Evolutionary conservation across 2,113 vertebrate genomes (phyloP).

Genomic region (Halcyon senegalensis): DNA sequence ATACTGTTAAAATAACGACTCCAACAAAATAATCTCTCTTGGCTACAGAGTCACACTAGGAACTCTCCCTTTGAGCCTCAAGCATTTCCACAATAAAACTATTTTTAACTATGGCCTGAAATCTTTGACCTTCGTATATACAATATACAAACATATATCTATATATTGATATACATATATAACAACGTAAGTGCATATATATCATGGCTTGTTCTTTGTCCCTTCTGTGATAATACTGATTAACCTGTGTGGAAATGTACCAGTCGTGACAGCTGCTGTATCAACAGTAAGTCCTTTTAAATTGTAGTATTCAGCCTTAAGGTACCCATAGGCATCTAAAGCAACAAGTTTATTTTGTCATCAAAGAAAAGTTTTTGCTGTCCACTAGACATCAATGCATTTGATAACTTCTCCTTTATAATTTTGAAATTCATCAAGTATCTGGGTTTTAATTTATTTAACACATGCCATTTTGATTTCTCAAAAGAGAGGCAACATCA

Average conservation of each 20-base stretch:
- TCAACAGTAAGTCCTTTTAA: not conserved
- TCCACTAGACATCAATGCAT: not conserved
- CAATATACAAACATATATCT: not conserved
- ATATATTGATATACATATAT: not conserved
- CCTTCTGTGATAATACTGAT: not conserved
- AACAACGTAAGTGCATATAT: no score
- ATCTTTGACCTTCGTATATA: not conserved
- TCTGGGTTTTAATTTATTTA: not conserved
- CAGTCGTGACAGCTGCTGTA: not conserved
- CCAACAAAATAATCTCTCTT: not conserved
- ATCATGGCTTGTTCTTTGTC: not conserved
- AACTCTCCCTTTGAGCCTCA: not conserved
- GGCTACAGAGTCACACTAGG: not conserved
- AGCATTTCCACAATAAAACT: not conserved
- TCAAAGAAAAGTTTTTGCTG: not conserved
- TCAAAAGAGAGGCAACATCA: not conserved
- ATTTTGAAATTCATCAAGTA: not conserved
- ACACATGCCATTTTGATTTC: not conserved
- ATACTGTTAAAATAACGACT: not conserved
- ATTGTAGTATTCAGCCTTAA: not conserved
- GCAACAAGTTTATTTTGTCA: not conserved
- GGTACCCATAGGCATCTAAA: not conserved
- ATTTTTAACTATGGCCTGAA: not conserved
- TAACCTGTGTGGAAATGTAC: not conserved
- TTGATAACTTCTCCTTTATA: not conserved